Evolutionary conservation across 2,888 invertebrate genomes (phyloP), one percentile per base, ranked within the genome.

Genomic region (Vannuccia rotundouncinata): DNA sequence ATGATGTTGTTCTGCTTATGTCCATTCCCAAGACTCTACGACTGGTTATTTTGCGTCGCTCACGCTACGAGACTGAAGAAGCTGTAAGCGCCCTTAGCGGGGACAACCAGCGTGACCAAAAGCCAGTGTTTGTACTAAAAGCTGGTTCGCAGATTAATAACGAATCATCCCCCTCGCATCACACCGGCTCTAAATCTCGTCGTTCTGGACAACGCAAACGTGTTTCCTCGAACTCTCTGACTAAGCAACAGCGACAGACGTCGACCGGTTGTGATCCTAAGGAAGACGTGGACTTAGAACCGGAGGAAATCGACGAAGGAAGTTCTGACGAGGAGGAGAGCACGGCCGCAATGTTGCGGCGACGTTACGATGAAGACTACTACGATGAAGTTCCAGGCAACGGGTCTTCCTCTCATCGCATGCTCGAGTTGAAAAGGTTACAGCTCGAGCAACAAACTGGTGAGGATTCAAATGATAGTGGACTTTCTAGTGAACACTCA

Each of bases 1-100:
- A 99, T 89, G 99, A 99, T 89, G 99, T 99, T 83, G 99, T 99
- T 84, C 95, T 98, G 86, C 95, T 98, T 85, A 97, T 99, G 95
- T 96, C 96, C 86, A 99, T 99, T 90, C 98, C 99, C 1, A 91
- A 96, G 86, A 91, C 98, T 84, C 90, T 99, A 86, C 92, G 98
- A 83, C 91, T 99, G 83, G 95, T 95, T 84, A 96, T 96, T 22
- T 27, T 79, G 83, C 66, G 66, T n/a, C 66, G 66, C 22, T 13
- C 66, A 27, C 66, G 66, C 66, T 66, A 66, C 66, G 66, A 66
- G 66, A 22, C 66, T 13, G 22, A 66, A 22, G 66, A 17, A 22
- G 66, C 66, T n/a, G 66, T 66, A 5, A 13, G 22, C 66, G 66
- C 66, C 5, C 66, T 66, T 27, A 66, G 66, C 25, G 66, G 66